Conservation (phyloP, 2,113 vertebrate genomes). For the Mus spicilegus region DNA sequence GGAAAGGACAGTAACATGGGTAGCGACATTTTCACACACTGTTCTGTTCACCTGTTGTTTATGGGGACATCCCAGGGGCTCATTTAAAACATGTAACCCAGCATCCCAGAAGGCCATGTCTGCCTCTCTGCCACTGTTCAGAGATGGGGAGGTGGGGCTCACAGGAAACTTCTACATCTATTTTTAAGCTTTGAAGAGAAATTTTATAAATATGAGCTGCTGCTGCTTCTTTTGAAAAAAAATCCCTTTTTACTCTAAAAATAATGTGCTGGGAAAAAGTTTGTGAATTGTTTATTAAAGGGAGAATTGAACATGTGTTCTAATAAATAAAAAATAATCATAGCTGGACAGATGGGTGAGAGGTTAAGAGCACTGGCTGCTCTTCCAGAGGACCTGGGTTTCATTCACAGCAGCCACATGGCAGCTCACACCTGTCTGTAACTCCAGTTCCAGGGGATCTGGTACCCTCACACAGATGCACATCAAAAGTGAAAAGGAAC, state of each 20-base stretch:
- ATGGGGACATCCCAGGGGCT: conserved; percentile 46
- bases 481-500: not conserved
- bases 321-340: conserved; percentile 58
- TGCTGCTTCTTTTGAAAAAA: conserved; percentile 60
- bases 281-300: conserved; percentile 78
- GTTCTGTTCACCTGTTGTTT: conserved; percentile 64
- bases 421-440: not conserved
- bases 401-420: not conserved
- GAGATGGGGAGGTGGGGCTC: not conserved
- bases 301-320: conserved; percentile 62
- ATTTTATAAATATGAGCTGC: conserved; percentile 73
- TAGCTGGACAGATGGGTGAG: not conserved
- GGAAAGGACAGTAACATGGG: conserved; percentile 12
- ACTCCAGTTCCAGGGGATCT: not conserved
- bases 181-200: conserved; percentile 72
- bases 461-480: not conserved
- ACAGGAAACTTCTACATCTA: conserved; percentile 68
- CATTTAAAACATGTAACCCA: conserved; percentile 43
- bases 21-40: not conserved
- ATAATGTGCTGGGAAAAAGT: conserved; percentile 76
- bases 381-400: not conserved
- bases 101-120: conserved; percentile 30
- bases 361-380: not conserved
- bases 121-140: conserved; percentile 17
- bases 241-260: conserved; percentile 70